Evolutionary conservation across 1,140 invertebrate species (phyloP).

Genomic region (Lordiphosa mommai): DNA sequence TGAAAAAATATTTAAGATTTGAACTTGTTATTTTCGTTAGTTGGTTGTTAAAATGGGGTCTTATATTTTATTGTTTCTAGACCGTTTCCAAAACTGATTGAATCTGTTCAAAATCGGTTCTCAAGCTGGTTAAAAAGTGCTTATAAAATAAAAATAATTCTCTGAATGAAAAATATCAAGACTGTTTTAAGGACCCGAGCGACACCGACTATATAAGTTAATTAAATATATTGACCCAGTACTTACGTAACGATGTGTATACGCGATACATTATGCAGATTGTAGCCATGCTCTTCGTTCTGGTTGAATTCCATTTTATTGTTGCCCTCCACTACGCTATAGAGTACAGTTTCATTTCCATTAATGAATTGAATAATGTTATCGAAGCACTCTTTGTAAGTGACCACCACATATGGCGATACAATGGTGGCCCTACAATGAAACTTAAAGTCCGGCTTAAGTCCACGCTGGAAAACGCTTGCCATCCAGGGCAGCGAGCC

Average conservation of each 20-base stretch:
- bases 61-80: too few relatives aligned
- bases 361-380: neutral
- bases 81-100: too few relatives aligned
- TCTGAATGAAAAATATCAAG: too few relatives aligned
- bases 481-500: slow-evolving; percentile 30
- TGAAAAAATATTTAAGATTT: too few relatives aligned
- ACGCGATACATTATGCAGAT: slow-evolving; percentile 12
- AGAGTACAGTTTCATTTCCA: slow-evolving; percentile 1
- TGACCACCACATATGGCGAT: slow-evolving; percentile 22
- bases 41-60: too few relatives aligned
- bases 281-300: slow-evolving; percentile 6
- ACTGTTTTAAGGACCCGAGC: too few relatives aligned
- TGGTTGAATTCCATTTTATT: neutral
- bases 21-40: too few relatives aligned
- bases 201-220: too few relatives aligned
- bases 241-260: slow-evolving; percentile 15
- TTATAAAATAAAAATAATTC: too few relatives aligned
- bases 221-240: neutral
- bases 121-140: too few relatives aligned
- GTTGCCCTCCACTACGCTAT: neutral
- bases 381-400: neutral
- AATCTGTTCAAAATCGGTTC: too few relatives aligned
- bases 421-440: slow-evolving; percentile 79
- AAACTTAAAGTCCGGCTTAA: slow-evolving; percentile 11
- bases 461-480: slow-evolving; percentile 21